Percentiles rank a stretch among this genome's conserved stretches.
phyloP scores from a whole-genome alignment of 2,113 vertebrate genomes.

The Rhadina sibilatrix region DNA sequence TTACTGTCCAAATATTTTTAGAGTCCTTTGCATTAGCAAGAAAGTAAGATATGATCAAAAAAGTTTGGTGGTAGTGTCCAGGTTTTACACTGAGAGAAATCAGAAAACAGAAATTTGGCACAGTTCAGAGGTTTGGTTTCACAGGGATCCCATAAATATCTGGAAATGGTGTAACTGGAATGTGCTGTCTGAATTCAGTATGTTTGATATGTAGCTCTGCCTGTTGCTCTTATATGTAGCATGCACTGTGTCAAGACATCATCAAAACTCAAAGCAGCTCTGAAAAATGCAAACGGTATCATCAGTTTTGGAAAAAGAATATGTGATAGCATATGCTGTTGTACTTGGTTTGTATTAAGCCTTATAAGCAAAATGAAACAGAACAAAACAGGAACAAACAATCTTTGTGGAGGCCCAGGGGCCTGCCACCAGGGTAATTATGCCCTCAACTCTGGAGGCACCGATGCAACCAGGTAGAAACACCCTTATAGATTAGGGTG shows the following conservation, averaged over 20 bases:
- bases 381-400: neutral
- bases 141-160: neutral
- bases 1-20: neutral
- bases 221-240: neutral
- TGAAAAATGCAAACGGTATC: neutral
- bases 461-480: too few relatives aligned
- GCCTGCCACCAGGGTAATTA: too few relatives aligned
- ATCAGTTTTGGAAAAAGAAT: neutral
- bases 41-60: neutral
- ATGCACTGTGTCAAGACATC: neutral
- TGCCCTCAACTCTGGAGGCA: too few relatives aligned
- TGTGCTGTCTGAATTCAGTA: neutral
- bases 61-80: neutral
- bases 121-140: neutral
- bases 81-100: neutral
- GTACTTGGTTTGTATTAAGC: neutral
- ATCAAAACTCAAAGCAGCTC: neutral
- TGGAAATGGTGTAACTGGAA: neutral
- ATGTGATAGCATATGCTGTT: neutral
- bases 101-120: neutral
- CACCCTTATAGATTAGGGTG: too few relatives aligned
- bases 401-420: neutral
- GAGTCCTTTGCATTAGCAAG: neutral
- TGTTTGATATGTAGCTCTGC: neutral
- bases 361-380: neutral